Conservation (phyloP, 2,797 vertebrate species). For the Psittacula echo region DNA sequence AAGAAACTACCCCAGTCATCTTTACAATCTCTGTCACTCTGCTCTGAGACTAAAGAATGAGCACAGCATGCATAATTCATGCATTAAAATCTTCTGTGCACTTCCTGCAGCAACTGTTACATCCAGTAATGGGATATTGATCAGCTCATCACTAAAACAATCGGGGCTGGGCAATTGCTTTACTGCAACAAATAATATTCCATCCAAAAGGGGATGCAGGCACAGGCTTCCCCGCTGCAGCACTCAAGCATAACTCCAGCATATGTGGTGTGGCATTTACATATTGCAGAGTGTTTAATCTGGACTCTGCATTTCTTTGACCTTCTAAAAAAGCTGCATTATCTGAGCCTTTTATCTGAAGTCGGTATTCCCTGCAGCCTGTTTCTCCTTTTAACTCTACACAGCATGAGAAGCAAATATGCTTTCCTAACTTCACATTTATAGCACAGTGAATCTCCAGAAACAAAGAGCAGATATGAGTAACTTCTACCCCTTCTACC, state of each 20-base stretch:
- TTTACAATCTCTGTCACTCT: conserved; percentile 76
- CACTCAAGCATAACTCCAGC: conserved; percentile 20
- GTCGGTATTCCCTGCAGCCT: not conserved
- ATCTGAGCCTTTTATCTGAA: conserved; percentile 52
- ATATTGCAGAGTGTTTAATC: conserved; percentile 45
- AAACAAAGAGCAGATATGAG: not conserved
- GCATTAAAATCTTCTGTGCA: conserved; percentile 77
- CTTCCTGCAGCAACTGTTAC: conserved; percentile 77
- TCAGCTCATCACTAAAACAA: conserved; percentile 75
- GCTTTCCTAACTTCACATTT: not conserved
- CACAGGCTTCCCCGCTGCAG: conserved; percentile 40
- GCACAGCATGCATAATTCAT: conserved; percentile 84
- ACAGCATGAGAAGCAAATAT: not conserved
- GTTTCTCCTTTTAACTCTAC: conserved; percentile 1
- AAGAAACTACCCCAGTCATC: conserved; percentile 77
- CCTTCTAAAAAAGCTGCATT: conserved; percentile 59
- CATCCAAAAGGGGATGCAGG: conserved; percentile 58
- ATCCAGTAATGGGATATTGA: conserved; percentile 83
- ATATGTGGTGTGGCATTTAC: conserved; percentile 17
- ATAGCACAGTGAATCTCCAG: not conserved
- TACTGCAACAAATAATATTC: conserved; percentile 64
- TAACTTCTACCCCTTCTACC: not conserved
- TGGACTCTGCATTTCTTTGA: conserved; percentile 24
- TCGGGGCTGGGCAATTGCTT: conserved; percentile 66
- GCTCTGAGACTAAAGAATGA: conserved; percentile 77